These are phyloP conservation scores for Ranitomeya variabilis DNA, from an alignment of 2,113 vertebrate species.

Conservation along the genomic window DNA sequence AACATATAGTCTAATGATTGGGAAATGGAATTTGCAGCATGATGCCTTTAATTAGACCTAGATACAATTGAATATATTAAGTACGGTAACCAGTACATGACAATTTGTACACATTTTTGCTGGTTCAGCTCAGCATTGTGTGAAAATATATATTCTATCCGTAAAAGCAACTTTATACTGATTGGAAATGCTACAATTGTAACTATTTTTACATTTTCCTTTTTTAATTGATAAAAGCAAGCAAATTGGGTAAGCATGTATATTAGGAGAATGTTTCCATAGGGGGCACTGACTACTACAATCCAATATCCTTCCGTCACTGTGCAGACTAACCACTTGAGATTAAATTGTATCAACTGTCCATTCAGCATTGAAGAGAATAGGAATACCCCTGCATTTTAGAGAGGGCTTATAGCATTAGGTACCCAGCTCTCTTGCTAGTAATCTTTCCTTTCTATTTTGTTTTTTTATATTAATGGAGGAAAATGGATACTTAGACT, in stretches of 20 bases:
- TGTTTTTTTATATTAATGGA: slow-evolving; percentile 52
- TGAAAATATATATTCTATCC: slow-evolving; percentile 22
- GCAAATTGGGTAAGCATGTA: slow-evolving; percentile 45
- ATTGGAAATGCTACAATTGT: slow-evolving; percentile 5
- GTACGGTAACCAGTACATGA: neutral
- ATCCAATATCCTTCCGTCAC: slow-evolving; percentile 37
- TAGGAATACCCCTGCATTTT: slow-evolving; percentile 41
- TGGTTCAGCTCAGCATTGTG: slow-evolving; percentile 3
- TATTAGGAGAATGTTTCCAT: slow-evolving; percentile 19
- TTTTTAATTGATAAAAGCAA: slow-evolving; percentile 24
- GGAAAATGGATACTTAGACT: slow-evolving; percentile 45
- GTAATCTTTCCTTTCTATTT: slow-evolving; percentile 51
- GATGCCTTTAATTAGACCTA: slow-evolving; percentile 23
- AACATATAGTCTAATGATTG: slow-evolving; percentile 2
- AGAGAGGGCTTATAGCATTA: slow-evolving; percentile 40
- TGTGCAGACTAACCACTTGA: slow-evolving; percentile 40
- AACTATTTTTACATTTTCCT: neutral
- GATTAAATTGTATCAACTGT: neutral
- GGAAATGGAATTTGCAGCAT: slow-evolving; percentile 16
- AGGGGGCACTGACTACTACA: slow-evolving; percentile 28
- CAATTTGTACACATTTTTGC: neutral
- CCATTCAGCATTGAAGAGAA: slow-evolving; percentile 25
- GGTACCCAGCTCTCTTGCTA: slow-evolving; percentile 37
- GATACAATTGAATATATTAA: neutral
- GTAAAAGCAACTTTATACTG: slow-evolving; percentile 5